Evolutionary conservation across 2,888 invertebrate species (phyloP).

Genomic region (Sinhomidia bicolor): DNA sequence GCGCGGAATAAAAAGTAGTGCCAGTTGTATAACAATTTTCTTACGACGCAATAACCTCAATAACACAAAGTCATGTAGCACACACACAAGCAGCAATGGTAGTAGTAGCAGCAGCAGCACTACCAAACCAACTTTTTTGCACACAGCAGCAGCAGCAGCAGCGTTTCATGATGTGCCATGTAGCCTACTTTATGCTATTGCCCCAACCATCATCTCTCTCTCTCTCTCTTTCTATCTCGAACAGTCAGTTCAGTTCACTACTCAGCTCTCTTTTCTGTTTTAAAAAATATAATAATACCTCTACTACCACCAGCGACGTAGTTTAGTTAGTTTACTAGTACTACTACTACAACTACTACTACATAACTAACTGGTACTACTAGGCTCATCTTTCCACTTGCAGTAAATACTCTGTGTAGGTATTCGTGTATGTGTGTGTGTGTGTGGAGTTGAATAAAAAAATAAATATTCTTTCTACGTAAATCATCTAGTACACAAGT

Average conservation of each 20-base stretch:
- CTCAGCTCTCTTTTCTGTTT: neutral
- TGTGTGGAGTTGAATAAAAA: too few relatives aligned
- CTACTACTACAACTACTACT: too few relatives aligned
- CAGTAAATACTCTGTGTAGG: conserved; percentile 22
- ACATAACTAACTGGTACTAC: conserved; percentile 24
- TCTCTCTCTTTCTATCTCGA: too few relatives aligned
- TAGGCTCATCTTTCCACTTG: too few relatives aligned
- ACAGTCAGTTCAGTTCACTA: too few relatives aligned
- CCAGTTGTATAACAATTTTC: conserved; percentile 68
- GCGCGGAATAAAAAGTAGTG: conserved; percentile 30
- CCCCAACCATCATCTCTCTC: conserved; percentile 34
- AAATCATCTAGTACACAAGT: conserved; percentile 19
- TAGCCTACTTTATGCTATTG: conserved; percentile 36
- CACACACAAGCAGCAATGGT: neutral
- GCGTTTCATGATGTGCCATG: conserved; percentile 12
- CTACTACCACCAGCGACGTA: neutral
- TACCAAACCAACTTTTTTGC: neutral
- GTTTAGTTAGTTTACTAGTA: too few relatives aligned
- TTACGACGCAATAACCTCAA: conserved; percentile 75
- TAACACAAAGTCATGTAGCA: conserved; percentile 46
- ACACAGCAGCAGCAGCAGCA: too few relatives aligned
- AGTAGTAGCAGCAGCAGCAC: neutral
- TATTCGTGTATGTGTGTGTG: too few relatives aligned
- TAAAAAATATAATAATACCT: neutral
- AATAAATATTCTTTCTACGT: too few relatives aligned